Base-by-base conservation (phyloP, 2,797 vertebrate genomes). In the Diceros bicornis region DNA sequence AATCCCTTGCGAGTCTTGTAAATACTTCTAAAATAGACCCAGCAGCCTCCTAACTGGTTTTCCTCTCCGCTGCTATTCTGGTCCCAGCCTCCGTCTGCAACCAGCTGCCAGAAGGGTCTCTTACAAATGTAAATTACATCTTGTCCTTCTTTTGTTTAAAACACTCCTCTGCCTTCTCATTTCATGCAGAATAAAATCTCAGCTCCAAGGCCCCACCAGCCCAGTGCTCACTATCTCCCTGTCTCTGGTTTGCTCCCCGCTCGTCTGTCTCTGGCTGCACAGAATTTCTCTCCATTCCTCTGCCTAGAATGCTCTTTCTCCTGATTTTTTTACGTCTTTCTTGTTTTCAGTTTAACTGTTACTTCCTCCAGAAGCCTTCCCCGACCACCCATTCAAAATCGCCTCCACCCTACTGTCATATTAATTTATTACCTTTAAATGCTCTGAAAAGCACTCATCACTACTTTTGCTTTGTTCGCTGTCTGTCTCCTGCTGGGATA, bases 211-310 rank as follows among this genome's bases (percentile, higher is more conserved):
- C 59, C 50, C 18, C 5, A 3, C 0, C 0, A 13, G 14, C 25
- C 34, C 59, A 4, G 2, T 2, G 0, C 71, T 17, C 6, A 1
- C 13, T 8, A 10, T 17, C 59, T 18, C 37, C 20, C 52, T 13
- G 37, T 52, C 34, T 17, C n/a, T 71, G 32, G 0, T 7, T 64
- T 16, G 17, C 41, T 32, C 2, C 17, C 17, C 25, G 52, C 37
- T 41, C 47, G 34, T 29, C 4, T 8, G 41, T 44, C 6, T 57
- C 32, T n/a, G 0, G 32, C 79, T 8, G 20, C 50, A 18, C 44
- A 32, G 32, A 37, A 12, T 64, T 69, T 75, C 68, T 89, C 66
- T 92, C 64, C 32, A 4, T 59, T n/a, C 86, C 87, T 79, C 69
- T 44, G 75, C 69, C n/a, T 59, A 44, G 23, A 61, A 14, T 14